Evolutionary conservation across 2,797 vertebrate species (phyloP).

Genomic region (Karalla daura): DNA sequence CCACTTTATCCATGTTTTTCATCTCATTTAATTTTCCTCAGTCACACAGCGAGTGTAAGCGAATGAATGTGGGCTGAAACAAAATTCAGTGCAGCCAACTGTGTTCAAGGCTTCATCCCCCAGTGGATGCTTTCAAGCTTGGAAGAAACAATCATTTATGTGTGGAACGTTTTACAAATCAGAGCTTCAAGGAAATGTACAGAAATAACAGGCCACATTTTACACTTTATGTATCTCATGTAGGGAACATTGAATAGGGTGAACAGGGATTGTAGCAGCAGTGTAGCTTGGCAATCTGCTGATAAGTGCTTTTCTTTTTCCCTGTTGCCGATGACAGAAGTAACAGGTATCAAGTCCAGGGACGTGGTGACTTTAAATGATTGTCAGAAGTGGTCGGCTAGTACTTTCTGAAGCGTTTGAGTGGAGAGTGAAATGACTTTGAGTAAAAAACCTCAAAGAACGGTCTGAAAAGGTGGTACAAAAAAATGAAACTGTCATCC

Average conservation of each 20-base stretch:
- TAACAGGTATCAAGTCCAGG: not conserved
- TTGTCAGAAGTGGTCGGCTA: not conserved
- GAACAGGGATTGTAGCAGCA: not conserved
- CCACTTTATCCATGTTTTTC: slow-evolving; percentile 26
- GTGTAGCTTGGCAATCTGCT: slow-evolving; percentile 6
- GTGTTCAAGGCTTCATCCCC: slow-evolving; percentile 20
- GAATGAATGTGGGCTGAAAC: slow-evolving; percentile 36
- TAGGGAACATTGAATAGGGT: not conserved
- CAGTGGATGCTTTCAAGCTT: slow-evolving; percentile 14
- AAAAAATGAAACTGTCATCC: not conserved
- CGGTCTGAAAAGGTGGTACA: not conserved
- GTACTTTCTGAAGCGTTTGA: not conserved
- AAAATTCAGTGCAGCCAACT: slow-evolving; percentile 35
- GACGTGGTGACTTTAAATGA: not conserved
- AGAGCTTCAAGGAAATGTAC: slow-evolving; percentile 6
- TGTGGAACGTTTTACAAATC: slow-evolving; percentile 27
- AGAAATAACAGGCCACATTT: not conserved
- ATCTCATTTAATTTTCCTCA: slow-evolving; percentile 39
- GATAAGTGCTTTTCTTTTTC: not conserved
- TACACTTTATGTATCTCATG: not conserved
- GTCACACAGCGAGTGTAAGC: slow-evolving; percentile 25
- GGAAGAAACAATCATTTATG: slow-evolving; percentile 24
- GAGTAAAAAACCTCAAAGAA: not conserved
- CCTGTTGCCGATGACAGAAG: not conserved
- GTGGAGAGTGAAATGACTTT: not conserved